These are phyloP conservation scores for Philonicus albiceps DNA, from an alignment of 2,888 invertebrate genomes.

Conservation along the genomic window DNA sequence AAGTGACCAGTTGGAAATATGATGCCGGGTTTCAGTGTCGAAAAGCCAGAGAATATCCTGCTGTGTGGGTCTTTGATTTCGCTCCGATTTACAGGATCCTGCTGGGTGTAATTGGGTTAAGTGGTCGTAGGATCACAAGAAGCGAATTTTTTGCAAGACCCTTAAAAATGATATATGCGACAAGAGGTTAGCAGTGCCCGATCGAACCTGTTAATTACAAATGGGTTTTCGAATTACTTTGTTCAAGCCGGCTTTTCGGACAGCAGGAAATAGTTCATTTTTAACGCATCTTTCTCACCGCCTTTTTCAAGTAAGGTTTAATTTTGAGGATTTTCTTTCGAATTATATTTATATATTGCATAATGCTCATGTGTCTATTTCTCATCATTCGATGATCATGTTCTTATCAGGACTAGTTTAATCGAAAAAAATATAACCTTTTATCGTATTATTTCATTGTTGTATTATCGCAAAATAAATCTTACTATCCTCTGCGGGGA, in stretches of 20 bases:
- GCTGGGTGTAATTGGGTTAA: constrained; percentile 28
- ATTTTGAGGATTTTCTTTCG: neutral
- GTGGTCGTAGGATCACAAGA: neutral
- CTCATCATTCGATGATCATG: neutral
- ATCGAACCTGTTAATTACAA: neutral
- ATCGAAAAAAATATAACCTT: neutral
- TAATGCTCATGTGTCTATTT: neutral
- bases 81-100: neutral
- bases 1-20: neutral
- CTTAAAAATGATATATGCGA: constrained; percentile 10
- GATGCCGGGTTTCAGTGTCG: neutral
- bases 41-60: neutral
- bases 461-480: neutral
- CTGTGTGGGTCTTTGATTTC: neutral
- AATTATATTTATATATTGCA: neutral
- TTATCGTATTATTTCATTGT: neutral
- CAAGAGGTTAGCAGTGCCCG: neutral
- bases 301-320: neutral
- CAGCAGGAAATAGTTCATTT: constrained; percentile 13
- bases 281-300: neutral
- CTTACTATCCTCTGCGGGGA: neutral
- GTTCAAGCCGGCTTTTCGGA: neutral
- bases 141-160: constrained; percentile 20
- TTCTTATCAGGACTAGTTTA: neutral
- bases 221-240: neutral